phyloP scores from a whole-genome alignment of 2,113 vertebrate species.

The Scomber colias region DNA sequence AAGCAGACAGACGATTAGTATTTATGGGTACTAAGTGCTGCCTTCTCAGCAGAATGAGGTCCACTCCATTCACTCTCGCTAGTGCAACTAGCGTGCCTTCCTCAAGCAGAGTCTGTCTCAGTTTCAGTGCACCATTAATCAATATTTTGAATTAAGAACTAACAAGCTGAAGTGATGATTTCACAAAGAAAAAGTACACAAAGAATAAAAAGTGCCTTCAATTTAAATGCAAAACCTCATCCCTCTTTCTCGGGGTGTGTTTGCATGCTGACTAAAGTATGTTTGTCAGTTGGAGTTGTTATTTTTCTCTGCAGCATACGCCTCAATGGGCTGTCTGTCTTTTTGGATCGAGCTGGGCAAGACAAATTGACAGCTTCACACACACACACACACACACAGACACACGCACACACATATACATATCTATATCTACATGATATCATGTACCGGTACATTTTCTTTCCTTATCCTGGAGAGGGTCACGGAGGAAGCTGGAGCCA shows the following conservation, averaged over 20 bases:
- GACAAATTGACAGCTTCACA: slow-evolving; percentile 80
- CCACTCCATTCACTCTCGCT: slow-evolving; percentile 42
- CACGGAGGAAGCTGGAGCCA: too few species aligned
- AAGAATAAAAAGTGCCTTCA: slow-evolving; percentile 53
- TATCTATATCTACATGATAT: too few species aligned
- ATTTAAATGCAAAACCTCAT: slow-evolving; percentile 71
- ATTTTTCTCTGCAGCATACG: slow-evolving; percentile 79
- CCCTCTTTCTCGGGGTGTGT: slow-evolving; percentile 59
- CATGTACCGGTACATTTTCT: too few species aligned
- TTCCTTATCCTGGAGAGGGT: too few species aligned
- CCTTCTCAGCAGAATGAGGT: slow-evolving; percentile 46
- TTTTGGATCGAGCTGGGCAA: slow-evolving; percentile 75
- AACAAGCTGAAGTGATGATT: slow-evolving; percentile 53
- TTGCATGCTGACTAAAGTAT: slow-evolving; percentile 76
- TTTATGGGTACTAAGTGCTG: slow-evolving; percentile 49
- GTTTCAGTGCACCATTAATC: slow-evolving; percentile 57
- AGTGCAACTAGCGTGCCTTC: slow-evolving; percentile 24
- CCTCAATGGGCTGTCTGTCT: slow-evolving; percentile 83
- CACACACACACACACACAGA: slow-evolving; percentile 27
- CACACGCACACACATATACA: slow-evolving; percentile 19
- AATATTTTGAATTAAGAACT: slow-evolving; percentile 60
- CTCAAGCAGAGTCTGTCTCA: slow-evolving; percentile 45
- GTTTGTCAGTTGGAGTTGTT: slow-evolving; percentile 81
- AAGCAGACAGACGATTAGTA: slow-evolving; percentile 34
- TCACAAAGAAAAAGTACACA: slow-evolving; percentile 42